These are phyloP conservation scores for Microtus oregoni DNA, from an alignment of 2,113 vertebrate species.

Conservation along the genomic window DNA sequence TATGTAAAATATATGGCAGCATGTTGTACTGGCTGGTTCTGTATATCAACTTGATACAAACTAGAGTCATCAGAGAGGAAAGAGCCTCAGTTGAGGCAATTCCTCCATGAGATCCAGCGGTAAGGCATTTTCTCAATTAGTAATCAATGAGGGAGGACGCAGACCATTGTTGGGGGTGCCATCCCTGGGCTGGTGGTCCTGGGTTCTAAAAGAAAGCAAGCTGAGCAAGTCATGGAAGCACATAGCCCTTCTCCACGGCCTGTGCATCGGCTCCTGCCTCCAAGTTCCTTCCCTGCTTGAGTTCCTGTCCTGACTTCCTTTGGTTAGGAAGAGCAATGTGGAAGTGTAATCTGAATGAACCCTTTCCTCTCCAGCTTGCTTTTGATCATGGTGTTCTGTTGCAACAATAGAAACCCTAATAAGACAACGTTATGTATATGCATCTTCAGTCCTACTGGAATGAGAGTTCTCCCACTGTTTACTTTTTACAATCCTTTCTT, in stretches of 20 bases:
- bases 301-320: neutral
- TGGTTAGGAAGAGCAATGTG: neutral
- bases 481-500: conserved; percentile 20
- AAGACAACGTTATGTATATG: neutral
- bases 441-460: neutral
- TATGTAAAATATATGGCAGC: neutral
- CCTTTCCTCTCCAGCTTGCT: neutral
- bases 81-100: neutral
- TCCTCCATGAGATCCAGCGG: neutral
- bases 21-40: neutral
- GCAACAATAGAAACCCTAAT: neutral
- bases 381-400: neutral
- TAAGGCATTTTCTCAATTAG: neutral
- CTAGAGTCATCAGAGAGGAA: neutral
- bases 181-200: neutral
- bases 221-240: neutral
- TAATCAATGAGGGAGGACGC: neutral
- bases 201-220: neutral
- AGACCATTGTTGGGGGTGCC: neutral
- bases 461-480: neutral
- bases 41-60: neutral
- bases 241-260: no score
- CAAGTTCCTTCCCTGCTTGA: neutral
- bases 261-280: neutral
- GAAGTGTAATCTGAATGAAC: neutral